Percentiles rank a stretch among this genome's conserved stretches.
Evolutionary conservation across 2,113 vertebrate genomes (phyloP).

Genomic region (Prionailurus viverrinus): DNA sequence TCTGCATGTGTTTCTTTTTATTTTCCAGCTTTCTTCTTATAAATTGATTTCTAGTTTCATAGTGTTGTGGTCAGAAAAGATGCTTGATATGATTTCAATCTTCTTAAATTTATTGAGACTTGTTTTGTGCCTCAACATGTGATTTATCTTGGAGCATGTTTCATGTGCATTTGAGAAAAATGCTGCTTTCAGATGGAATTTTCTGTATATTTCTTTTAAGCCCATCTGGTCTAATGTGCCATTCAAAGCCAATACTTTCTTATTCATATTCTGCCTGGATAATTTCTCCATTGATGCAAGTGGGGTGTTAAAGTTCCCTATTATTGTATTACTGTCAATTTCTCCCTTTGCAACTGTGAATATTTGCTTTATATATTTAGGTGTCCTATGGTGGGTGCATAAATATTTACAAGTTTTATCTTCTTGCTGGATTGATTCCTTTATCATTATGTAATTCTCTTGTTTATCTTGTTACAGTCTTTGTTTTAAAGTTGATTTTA

Average conservation of each 20-base stretch:
- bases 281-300: not conserved
- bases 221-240: not conserved
- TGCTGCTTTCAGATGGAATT: not conserved
- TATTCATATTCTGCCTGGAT: not conserved
- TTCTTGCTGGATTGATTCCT: not conserved
- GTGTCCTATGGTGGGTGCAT: not conserved
- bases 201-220: not conserved
- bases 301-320: not conserved
- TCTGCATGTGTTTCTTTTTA: not conserved
- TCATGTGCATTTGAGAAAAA: not conserved
- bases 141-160: not conserved
- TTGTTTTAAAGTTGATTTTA: not conserved
- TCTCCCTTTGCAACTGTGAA: not conserved
- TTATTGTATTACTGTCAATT: not conserved
- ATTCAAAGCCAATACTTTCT: not conserved
- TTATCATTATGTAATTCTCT: not conserved
- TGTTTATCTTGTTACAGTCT: not conserved
- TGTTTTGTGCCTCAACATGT: not conserved
- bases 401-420: not conserved
- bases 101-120: not conserved
- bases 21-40: not conserved
- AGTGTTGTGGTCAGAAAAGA: not conserved
- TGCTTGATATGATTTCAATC: not conserved
- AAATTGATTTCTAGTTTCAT: not conserved
- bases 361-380: not conserved